Evolutionary conservation across 2,888 invertebrate species (phyloP), one percentile per base, ranked within the genome.

Genomic region (Slavum lentiscoides): DNA sequence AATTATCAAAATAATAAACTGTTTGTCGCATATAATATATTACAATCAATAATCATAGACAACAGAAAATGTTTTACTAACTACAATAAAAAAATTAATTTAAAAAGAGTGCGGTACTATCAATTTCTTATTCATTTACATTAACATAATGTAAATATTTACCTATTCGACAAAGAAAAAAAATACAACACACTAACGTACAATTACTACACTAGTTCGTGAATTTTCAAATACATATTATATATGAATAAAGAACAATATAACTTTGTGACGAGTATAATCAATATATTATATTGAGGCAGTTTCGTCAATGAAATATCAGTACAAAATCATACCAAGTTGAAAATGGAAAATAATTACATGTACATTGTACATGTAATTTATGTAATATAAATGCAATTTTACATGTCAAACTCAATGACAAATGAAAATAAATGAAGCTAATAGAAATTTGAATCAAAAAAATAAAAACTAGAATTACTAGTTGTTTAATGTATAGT

Each of bases 21-120:
- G 43, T 43, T 6, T 43, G 15, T 49, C 49, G 49, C 15, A 49
- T 49, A 49, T 49, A 49, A 49, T 49, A 11, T 49, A 49, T 49
- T 8, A 7, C 11, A 9, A 49, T 49, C 9, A 11, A 49, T 11
- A 49, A 49, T 49, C 11, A 49, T 49, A 49, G 13, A 49, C 11
- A 49, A 49, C 2, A 49, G 11, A 49, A 49, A 49, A 49, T 49
- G 15, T 49, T 49, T 49, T 49, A 49, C 3, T 9, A 76, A 59
- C 67, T 76, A 76, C 43, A 30, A 67, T 49, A 59, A 59, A 30
- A 72, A 62, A 64, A 66, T 39, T 64, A 62, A 58, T 66, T 43
- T 5, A 7, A 43, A 64, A 72, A 62, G 53, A 39, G 53, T 55
- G 55, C n/a, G 37, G 4, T 58, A 11, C 19, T 39, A 70, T 19